phyloP scores from a whole-genome alignment of 2,888 invertebrate species.

The Drosophila crucigera region DNA sequence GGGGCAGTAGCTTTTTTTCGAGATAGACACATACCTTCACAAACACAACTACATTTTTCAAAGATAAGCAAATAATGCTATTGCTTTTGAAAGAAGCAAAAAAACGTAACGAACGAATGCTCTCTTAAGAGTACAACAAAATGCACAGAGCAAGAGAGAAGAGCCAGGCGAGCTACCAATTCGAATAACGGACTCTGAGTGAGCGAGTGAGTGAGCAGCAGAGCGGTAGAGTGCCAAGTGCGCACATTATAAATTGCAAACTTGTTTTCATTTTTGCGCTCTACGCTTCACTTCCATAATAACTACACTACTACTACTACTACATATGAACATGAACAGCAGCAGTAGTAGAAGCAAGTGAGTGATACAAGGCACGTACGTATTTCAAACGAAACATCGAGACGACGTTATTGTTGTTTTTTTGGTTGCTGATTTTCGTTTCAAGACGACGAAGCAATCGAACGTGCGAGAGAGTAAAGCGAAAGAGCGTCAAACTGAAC shows the following conservation, averaged over 20 bases:
- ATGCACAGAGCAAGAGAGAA: slow-evolving; percentile 16
- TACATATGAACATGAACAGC: slow-evolving; percentile 25
- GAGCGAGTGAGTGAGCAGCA: slow-evolving; percentile 22
- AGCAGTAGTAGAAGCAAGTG: slow-evolving; percentile 67
- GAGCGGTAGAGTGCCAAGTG: slow-evolving; percentile 72
- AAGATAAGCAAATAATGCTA: slow-evolving; percentile 47
- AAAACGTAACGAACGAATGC: slow-evolving; percentile 29
- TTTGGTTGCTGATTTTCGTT: slow-evolving; percentile 40
- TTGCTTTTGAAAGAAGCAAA: slow-evolving; percentile 20
- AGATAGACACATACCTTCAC: slow-evolving; percentile 39
- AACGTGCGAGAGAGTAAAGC: slow-evolving; percentile 30
- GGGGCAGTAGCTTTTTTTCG: slow-evolving; percentile 30
- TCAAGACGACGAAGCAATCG: slow-evolving; percentile 32
- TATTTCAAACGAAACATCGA: slow-evolving; percentile 67
- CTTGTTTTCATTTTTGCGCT: slow-evolving; percentile 70
- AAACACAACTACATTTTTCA: slow-evolving; percentile 27
- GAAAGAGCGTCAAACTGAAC: slow-evolving; percentile 41
- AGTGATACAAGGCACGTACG: slow-evolving; percentile 83
- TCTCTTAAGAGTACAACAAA: slow-evolving; percentile 17
- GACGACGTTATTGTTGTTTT: slow-evolving; percentile 43
- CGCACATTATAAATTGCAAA: slow-evolving; percentile 76
- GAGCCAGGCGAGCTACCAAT: slow-evolving; percentile 38
- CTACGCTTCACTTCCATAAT: slow-evolving; percentile 65
- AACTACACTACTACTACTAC: slow-evolving; percentile 43
- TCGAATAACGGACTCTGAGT: slow-evolving; percentile 51